phyloP scores from a whole-genome alignment of 2,888 invertebrate species.

The Uropetala carovei region DNA sequence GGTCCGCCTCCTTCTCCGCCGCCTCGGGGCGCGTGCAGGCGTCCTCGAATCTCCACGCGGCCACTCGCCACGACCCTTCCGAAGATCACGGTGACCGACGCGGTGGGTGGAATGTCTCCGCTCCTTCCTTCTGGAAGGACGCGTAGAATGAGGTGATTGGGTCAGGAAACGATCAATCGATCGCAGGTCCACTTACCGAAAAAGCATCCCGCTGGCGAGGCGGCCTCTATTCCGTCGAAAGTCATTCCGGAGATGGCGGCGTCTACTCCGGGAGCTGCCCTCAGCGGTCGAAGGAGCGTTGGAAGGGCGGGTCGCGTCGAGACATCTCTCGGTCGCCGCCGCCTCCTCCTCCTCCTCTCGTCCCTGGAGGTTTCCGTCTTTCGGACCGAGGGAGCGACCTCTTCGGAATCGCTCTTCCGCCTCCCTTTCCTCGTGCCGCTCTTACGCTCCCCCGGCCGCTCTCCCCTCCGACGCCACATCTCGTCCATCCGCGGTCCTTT shows the following conservation, averaged over 20 bases:
- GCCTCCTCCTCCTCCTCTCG: not conserved
- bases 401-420: no score
- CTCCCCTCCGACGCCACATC: not conserved
- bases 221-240: not conserved
- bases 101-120: not conserved
- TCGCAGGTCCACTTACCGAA: not conserved
- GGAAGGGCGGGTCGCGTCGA: not conserved
- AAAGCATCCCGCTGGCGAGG: conserved; percentile 29
- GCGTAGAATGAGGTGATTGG: not conserved
- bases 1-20: not conserved
- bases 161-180: no score
- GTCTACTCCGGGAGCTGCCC: conserved; percentile 26
- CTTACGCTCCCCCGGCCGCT: not conserved
- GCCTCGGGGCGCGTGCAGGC: not conserved
- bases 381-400: no score
- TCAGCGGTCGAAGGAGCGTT: not conserved
- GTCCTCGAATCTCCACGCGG: conserved; percentile 16
- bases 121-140: not conserved
- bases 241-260: not conserved
- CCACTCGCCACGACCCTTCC: not conserved
- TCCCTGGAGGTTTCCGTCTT: not conserved
- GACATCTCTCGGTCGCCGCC: not conserved
- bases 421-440: not conserved
- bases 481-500: no score
- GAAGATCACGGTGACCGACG: conserved; percentile 1